phyloP scores from a whole-genome alignment of 2,113 vertebrate genomes.

The Xerus inauris region DNA sequence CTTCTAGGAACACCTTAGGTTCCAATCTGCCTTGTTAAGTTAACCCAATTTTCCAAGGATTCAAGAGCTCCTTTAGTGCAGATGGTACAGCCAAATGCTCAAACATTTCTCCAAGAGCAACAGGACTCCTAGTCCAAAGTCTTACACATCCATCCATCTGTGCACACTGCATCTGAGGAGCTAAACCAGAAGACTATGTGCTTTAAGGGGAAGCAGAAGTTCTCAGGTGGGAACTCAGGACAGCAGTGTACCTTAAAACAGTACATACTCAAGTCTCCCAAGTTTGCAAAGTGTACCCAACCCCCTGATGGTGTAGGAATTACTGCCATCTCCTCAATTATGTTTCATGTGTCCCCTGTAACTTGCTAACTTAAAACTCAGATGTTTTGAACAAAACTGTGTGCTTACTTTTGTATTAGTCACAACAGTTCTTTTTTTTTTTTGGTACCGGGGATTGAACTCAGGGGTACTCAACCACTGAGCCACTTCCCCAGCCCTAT shows the following conservation, averaged over 20 bases:
- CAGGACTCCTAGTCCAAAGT: background rate
- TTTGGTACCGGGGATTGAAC: too few species aligned
- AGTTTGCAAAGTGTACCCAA: background rate
- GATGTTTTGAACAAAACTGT: slow-evolving; percentile 23
- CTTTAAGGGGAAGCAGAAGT: background rate
- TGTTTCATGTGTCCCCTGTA: background rate
- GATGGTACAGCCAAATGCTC: background rate
- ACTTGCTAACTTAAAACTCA: slow-evolving; percentile 39
- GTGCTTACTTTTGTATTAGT: background rate
- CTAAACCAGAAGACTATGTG: slow-evolving; percentile 19
- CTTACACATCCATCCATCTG: background rate
- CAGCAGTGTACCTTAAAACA: slow-evolving; percentile 28
- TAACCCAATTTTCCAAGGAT: slow-evolving; percentile 10
- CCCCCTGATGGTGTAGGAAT: background rate
- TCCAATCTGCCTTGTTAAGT: slow-evolving; percentile 34
- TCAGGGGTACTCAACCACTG: too few species aligned
- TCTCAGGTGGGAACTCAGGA: background rate
- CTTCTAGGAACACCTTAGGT: background rate
- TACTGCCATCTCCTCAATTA: slow-evolving; percentile 2
- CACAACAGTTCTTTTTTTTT: background rate
- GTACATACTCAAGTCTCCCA: background rate
- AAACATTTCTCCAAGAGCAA: slow-evolving; percentile 46
- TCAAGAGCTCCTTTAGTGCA: slow-evolving; percentile 34
- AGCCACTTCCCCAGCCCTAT: too few species aligned
- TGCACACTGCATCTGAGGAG: background rate